Percentiles rank a stretch among this genome's conserved stretches.
These are phyloP conservation scores for Sprattus sprattus DNA, from an alignment of 2,113 vertebrate species.

Conservation along the genomic window DNA sequence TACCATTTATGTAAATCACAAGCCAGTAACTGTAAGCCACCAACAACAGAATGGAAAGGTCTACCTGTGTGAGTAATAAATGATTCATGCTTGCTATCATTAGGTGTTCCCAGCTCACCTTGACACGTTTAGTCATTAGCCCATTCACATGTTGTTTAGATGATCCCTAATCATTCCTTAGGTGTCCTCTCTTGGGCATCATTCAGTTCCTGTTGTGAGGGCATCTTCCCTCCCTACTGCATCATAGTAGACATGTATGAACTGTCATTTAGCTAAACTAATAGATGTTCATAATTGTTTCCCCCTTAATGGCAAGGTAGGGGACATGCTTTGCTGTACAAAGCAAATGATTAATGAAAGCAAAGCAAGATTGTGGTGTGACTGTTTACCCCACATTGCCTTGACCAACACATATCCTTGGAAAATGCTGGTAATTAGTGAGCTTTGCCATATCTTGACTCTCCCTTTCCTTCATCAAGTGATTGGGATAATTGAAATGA, in stretches of 20 bases:
- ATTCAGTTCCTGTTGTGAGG: background rate
- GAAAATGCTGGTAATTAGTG: constrained; percentile 4
- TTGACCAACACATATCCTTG: constrained; percentile 3
- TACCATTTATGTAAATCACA: background rate
- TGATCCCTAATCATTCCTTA: background rate
- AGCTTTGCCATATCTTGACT: constrained; percentile 28
- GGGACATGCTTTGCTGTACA: background rate
- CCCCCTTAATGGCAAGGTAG: background rate
- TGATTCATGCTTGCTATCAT: constrained; percentile 26
- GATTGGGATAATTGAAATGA: constrained; percentile 59
- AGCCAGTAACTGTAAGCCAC: background rate
- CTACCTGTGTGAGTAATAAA: constrained; percentile 7
- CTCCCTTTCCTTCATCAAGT: constrained; percentile 44
- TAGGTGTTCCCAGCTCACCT: constrained; percentile 19
- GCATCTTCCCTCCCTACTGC: background rate
- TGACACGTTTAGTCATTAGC: constrained; percentile 20
- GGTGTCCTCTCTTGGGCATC: background rate
- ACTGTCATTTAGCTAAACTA: constrained; percentile 10
- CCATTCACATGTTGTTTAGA: constrained; percentile 6
- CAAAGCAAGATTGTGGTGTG: background rate
- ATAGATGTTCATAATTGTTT: background rate
- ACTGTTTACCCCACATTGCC: background rate
- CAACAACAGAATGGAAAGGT: background rate
- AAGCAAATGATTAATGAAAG: background rate
- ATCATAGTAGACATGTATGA: background rate